Evolutionary conservation across 1,140 invertebrate species (phyloP).

Genomic region (Paraescarpia echinospica): DNA sequence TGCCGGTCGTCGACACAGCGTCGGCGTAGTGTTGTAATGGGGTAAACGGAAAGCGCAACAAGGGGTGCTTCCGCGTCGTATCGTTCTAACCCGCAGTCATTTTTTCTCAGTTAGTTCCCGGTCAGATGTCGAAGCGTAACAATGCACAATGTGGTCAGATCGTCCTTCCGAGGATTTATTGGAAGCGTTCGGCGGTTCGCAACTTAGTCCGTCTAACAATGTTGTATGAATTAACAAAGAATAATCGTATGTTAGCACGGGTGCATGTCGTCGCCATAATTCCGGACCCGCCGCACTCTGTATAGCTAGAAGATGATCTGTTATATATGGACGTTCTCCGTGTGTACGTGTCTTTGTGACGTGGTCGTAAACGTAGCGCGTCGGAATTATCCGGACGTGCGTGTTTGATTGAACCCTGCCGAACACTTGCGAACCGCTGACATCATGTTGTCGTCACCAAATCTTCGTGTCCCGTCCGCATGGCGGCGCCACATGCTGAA

Average conservation of each 20-base stretch:
- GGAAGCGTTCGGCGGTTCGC: neutral
- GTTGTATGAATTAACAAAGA: neutral
- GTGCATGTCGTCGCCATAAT: neutral
- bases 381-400: neutral
- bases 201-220: neutral
- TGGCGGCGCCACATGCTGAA: neutral
- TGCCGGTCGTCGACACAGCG: neutral
- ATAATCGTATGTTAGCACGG: too few relatives aligned
- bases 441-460: neutral
- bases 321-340: neutral
- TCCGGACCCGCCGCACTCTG: neutral
- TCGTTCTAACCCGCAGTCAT: neutral
- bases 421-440: neutral
- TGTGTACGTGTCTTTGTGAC: neutral
- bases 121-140: conserved; percentile 3
- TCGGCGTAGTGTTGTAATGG: neutral
- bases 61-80: neutral
- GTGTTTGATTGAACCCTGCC: neutral
- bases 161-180: neutral
- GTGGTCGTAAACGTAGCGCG: neutral
- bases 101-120: neutral
- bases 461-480: neutral
- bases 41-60: neutral
- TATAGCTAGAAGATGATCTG: neutral
- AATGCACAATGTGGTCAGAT: neutral